Base-by-base conservation (phyloP, 1,140 invertebrate genomes). In the Orussus abietinus region DNA sequence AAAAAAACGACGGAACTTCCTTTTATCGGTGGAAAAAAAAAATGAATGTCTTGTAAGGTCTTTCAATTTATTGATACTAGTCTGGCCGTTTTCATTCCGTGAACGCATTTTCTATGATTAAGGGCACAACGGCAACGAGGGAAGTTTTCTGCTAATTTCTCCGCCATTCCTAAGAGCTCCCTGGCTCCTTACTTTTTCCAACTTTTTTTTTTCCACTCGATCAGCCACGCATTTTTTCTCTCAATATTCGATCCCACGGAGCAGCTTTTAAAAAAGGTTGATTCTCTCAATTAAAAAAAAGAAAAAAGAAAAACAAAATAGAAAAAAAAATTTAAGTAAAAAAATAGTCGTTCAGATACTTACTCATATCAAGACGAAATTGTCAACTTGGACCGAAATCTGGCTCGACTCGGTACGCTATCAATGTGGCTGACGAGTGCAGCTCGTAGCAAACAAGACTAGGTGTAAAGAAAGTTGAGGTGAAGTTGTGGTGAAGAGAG, bases 141-240 rank as follows among this genome's bases (percentile, higher is more conserved):
- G 55, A 57, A 47, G 57, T 62, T 65, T 69, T 67, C 64, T 65
- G 61, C 62, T 59, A 59, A 44, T 58, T 51, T 57, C 51, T 48
- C 53, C 59, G 57, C 42, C 51, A 59, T 63, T 71, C 62, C 62
- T 58, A 41, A 64, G 64, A 62, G 60, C 66, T 69, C 36, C 14
- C 35, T 36, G 42, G 21, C 35, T 50, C 39, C 46, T 56, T 53
- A 32, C 30, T 54, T 52, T 56, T 52, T 50, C 39, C 48, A 44
- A 30, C n/a, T n/a, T n/a, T n/a, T n/a, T n/a, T n/a, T 37, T 49
- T 46, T 49, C 25, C 45, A 51, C 42, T 59, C 49, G 35, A 47
- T 56, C 41, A 57, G 57, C 51, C 50, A 57, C 50, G 50, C 48
- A 41, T 29, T 34, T 46, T 21, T 48, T 18, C 35, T 9, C 30